These are phyloP conservation scores for Lissonota sp. DNA, from an alignment of 2,888 invertebrate genomes.

Conservation along the genomic window DNA sequence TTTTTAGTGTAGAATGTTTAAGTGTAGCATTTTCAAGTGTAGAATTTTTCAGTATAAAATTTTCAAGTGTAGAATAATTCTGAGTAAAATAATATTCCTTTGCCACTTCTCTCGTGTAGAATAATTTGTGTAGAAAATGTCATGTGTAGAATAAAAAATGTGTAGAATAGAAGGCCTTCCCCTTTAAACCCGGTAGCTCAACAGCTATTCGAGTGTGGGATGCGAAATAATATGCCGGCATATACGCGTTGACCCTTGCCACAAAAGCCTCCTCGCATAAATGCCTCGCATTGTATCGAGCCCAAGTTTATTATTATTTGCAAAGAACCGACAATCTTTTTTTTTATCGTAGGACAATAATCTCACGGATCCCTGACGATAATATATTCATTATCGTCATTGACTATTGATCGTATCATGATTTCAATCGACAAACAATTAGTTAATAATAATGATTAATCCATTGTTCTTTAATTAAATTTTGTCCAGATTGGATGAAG, in stretches of 20 bases:
- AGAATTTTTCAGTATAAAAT: too few species aligned
- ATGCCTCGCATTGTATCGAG: constrained; percentile 56
- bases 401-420: background rate
- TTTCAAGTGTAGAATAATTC: too few species aligned
- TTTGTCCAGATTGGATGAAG: background rate
- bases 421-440: background rate
- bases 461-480: background rate
- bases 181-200: constrained; percentile 44
- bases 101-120: too few species aligned
- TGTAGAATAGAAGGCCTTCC: too few species aligned
- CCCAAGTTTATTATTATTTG: constrained; percentile 52
- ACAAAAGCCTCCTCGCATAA: constrained; percentile 53
- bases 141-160: too few species aligned
- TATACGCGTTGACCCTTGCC: constrained; percentile 59
- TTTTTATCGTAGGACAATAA: constrained; percentile 21
- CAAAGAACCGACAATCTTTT: constrained; percentile 24
- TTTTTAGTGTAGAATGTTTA: too few species aligned
- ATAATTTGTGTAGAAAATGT: too few species aligned
- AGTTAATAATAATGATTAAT: background rate
- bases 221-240: constrained; percentile 48
- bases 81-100: too few species aligned
- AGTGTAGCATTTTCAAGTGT: too few species aligned
- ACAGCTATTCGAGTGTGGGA: constrained; percentile 50
- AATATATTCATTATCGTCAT: constrained; percentile 4
- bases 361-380: constrained; percentile 31